Evolutionary conservation across 2,797 vertebrate genomes (phyloP).

Genomic region (Enteromius unitaeniatus): DNA sequence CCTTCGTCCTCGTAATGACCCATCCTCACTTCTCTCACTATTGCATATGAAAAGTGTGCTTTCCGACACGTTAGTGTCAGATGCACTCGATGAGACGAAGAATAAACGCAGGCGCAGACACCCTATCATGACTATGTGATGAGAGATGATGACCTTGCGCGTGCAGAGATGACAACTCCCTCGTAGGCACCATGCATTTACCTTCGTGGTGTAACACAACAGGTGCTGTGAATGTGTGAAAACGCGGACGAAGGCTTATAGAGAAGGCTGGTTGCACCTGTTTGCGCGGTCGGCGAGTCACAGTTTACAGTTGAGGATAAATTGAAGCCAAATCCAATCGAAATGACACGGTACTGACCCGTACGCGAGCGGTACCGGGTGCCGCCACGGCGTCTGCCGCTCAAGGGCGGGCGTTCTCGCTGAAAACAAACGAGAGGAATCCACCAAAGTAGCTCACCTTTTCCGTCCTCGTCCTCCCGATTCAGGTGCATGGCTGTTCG

Average conservation of each 20-base stretch:
- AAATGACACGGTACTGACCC: conserved; percentile 30
- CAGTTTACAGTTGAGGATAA: conserved; percentile 12
- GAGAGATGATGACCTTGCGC: conserved; percentile 51
- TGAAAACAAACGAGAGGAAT: conserved; percentile 17
- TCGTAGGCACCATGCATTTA: conserved; percentile 20
- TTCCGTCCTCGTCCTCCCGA: conserved; percentile 78
- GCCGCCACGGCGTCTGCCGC: conserved; percentile 17
- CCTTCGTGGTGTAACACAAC: conserved; percentile 18
- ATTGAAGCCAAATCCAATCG: neutral
- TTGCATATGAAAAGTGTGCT: conserved; percentile 4
- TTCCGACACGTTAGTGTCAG: neutral
- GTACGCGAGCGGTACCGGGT: conserved; percentile 12
- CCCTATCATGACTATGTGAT: conserved; percentile 26
- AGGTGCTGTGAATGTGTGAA: conserved; percentile 16
- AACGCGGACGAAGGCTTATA: neutral
- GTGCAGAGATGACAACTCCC: conserved; percentile 31
- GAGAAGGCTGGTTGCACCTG: conserved; percentile 35
- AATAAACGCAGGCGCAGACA: conserved; percentile 30
- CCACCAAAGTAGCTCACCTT: conserved; percentile 73
- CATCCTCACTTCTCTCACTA: neutral
- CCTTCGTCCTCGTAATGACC: neutral
- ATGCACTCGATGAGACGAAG: neutral
- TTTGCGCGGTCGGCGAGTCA: neutral
- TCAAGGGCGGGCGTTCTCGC: conserved; percentile 46
- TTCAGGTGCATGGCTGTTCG: conserved; percentile 82